Conservation (phyloP, 1,140 invertebrate genomes). For the Aphelenchoides fujianensis region DNA sequence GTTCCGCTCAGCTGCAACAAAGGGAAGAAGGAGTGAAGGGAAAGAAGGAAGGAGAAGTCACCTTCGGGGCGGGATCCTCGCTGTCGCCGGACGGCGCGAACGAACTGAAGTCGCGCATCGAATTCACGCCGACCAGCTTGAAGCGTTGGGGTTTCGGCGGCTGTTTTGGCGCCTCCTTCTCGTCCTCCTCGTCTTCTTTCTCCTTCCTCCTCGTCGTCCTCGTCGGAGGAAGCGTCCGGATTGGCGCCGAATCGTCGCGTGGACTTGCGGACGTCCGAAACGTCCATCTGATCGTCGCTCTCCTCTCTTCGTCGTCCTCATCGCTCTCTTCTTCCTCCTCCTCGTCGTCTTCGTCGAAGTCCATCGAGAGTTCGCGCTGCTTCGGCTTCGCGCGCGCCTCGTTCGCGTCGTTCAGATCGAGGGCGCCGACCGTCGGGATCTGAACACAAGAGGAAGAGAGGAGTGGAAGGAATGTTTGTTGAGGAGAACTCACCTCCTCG, state of each 20-base stretch:
- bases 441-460: slow-evolving; percentile 11
- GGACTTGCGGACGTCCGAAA: no score
- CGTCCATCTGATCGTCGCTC: no score
- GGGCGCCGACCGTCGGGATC: neutral
- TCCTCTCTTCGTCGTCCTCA: slow-evolving; percentile 4
- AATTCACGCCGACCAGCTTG: slow-evolving; percentile 14
- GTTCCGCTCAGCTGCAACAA: slow-evolving; percentile 23
- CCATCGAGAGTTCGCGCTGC: neutral
- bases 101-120: slow-evolving; percentile 21
- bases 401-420: neutral
- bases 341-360: slow-evolving; percentile 10
- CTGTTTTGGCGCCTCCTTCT: slow-evolving; percentile 13
- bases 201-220: slow-evolving; percentile 29
- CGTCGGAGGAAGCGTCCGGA: neutral
- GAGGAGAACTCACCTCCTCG: slow-evolving; percentile 6
- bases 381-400: neutral
- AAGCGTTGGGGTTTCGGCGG: slow-evolving; percentile 11
- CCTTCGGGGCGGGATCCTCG: slow-evolving; percentile 13
- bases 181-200: slow-evolving; percentile 21
- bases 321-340: slow-evolving; percentile 33
- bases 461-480: neutral
- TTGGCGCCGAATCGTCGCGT: slow-evolving; percentile 7
- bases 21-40: neutral
- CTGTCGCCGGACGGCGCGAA: neutral
- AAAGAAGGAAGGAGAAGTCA: neutral